These are phyloP conservation scores for Phymanthus crucifer DNA, from an alignment of 92 coral and sea anemone genomes.

Conservation along the genomic window DNA sequence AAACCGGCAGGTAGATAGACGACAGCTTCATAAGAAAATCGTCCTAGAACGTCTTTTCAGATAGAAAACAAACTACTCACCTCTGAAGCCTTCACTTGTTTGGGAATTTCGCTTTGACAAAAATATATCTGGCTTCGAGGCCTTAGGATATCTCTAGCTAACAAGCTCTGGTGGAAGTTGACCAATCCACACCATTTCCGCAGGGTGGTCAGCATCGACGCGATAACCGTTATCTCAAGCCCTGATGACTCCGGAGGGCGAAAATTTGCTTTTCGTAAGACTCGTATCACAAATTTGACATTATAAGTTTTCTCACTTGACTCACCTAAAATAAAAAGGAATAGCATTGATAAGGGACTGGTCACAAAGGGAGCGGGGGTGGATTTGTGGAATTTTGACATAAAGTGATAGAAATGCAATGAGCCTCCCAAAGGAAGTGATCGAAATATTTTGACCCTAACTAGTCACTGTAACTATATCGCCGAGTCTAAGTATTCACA, in stretches of 20 bases:
- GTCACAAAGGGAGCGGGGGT: background rate
- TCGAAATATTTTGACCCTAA: too few species aligned
- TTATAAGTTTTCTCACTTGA: background rate
- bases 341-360: background rate
- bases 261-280: constrained; percentile 18
- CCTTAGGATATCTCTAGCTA: constrained; percentile 76
- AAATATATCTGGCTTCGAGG: constrained; percentile 70
- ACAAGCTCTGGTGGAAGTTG: constrained; percentile 57
- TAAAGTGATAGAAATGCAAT: too few species aligned
- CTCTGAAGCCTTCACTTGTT: constrained; percentile 18
- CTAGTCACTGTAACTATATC: too few species aligned
- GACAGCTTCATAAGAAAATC: background rate
- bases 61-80: constrained; percentile 5
- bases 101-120: constrained; percentile 39
- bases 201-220: constrained; percentile 68
- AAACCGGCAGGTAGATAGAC: too few species aligned
- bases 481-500: too few species aligned
- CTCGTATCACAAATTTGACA: constrained; percentile 46
- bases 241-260: constrained; percentile 50
- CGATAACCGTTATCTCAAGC: constrained; percentile 53
- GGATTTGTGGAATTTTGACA: too few species aligned
- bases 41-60: too few species aligned
- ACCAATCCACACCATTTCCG: constrained; percentile 88
- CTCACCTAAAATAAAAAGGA: background rate
- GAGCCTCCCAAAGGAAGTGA: too few species aligned